phyloP scores from a whole-genome alignment of 2,797 vertebrate species.

The Champsocephalus esox region DNA sequence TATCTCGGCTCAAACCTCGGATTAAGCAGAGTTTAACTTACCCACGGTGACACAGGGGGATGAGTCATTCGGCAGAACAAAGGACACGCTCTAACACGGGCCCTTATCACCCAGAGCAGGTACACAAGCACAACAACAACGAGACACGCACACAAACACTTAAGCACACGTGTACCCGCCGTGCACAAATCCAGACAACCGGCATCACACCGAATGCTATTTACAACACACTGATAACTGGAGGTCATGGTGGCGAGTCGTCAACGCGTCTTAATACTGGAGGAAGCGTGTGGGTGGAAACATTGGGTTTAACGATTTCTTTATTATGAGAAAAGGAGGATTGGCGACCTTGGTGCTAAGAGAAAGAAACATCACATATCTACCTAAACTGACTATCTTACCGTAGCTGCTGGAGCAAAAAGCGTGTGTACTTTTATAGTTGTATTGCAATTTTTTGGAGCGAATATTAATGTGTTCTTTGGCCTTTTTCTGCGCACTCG shows the following conservation, averaged over 20 bases:
- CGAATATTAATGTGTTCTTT: constrained; percentile 32
- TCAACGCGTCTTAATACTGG: constrained; percentile 23
- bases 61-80: constrained; percentile 74
- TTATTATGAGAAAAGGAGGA: constrained; percentile 33
- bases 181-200: constrained; percentile 15
- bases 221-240: not conserved
- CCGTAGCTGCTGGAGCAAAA: constrained; percentile 36
- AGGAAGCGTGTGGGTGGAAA: constrained; percentile 39
- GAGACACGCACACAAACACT: constrained; percentile 40
- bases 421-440: constrained; percentile 35
- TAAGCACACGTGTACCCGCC: constrained; percentile 19
- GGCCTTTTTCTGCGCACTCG: constrained; percentile 8
- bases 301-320: constrained; percentile 30
- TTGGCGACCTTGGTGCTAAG: constrained; percentile 42
- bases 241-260: constrained; percentile 35
- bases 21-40: constrained; percentile 71
- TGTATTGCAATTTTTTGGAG: not conserved
- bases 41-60: constrained; percentile 58
- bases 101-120: constrained; percentile 75
- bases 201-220: constrained; percentile 16
- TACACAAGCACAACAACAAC: constrained; percentile 71
- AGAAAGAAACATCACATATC: constrained; percentile 16
- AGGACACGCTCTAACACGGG: constrained; percentile 45
- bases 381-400: constrained; percentile 25
- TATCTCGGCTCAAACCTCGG: constrained; percentile 53